Evolutionary conservation across 2,113 vertebrate genomes (phyloP).

Genomic region (Aix galericulata): DNA sequence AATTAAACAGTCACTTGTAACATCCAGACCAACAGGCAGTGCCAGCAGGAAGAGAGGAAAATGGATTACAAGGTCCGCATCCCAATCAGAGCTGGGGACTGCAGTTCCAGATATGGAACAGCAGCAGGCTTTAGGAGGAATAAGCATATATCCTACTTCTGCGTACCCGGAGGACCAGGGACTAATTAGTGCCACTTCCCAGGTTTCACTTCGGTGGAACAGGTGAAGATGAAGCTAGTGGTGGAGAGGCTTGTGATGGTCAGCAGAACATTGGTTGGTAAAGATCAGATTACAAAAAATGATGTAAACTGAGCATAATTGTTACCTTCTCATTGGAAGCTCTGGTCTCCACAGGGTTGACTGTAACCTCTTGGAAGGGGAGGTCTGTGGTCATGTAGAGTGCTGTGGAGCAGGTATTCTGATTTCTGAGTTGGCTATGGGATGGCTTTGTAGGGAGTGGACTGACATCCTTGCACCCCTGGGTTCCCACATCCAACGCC

Average conservation of each 20-base stretch:
- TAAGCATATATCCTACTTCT: neutral
- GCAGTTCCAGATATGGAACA: neutral
- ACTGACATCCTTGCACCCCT: neutral
- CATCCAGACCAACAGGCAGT: slow-evolving; percentile 40
- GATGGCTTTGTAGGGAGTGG: fast-evolving
- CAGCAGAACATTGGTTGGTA: neutral
- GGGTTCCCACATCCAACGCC: neutral
- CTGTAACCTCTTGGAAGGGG: neutral
- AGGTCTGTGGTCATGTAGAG: neutral
- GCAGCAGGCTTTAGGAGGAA: neutral
- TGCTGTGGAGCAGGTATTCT: neutral
- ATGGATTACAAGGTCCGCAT: slow-evolving; percentile 35
- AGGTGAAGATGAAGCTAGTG: neutral
- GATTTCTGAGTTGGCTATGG: neutral
- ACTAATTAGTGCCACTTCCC: neutral
- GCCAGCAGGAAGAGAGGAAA: slow-evolving; percentile 34
- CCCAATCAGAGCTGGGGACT: slow-evolving; percentile 41
- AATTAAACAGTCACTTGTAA: slow-evolving; percentile 39
- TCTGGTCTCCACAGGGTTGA: neutral
- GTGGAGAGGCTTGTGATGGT: neutral
- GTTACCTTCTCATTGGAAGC: neutral
- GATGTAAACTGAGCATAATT: fast-evolving
- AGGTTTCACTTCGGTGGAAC: neutral
- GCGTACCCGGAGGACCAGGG: neutral
- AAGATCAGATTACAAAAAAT: neutral